A percentile compares a stretch with the other conserved stretches of the same genome.
These are phyloP conservation scores for Corbicula japonica DNA, from an alignment of 2,888 invertebrate species.

Conservation along the genomic window DNA sequence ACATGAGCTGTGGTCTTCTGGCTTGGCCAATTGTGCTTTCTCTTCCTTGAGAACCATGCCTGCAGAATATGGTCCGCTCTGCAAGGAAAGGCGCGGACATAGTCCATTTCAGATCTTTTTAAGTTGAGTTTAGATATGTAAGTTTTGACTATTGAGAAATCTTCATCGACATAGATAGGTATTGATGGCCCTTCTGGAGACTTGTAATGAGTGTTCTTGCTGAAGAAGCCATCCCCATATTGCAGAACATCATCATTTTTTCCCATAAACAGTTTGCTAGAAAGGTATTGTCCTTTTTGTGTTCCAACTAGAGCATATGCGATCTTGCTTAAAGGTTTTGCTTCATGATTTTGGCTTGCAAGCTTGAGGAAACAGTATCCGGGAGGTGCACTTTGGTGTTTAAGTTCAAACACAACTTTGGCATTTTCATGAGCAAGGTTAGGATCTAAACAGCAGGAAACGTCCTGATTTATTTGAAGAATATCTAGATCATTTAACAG, in stretches of 20 bases:
- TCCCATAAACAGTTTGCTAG: slow-evolving; percentile 7
- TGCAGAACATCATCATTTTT: slow-evolving; percentile 6
- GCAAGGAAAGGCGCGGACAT: slow-evolving; percentile 23
- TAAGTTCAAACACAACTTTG: slow-evolving; percentile 2
- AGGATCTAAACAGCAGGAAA: not conserved
- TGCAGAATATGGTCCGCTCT: not conserved
- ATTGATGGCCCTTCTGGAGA: slow-evolving; percentile 20
- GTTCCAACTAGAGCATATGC: not conserved
- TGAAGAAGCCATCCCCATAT: slow-evolving; percentile 8
- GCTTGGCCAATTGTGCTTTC: slow-evolving; percentile 10
- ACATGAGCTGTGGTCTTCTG: not conserved
- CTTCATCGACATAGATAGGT: slow-evolving; percentile 8
- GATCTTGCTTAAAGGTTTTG: not conserved
- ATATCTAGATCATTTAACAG: slow-evolving; percentile 21
- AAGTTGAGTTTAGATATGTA: not conserved
- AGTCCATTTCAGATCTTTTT: not conserved
- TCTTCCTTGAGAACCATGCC: slow-evolving; percentile 4
- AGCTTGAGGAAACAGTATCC: slow-evolving; percentile 7
- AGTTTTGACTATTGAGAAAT: not conserved
- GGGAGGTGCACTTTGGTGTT: not conserved
- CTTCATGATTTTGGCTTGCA: not conserved
- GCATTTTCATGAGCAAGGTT: not conserved
- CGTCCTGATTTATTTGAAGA: slow-evolving; percentile 13
- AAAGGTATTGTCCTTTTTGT: not conserved
- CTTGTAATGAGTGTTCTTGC: not conserved